phyloP scores from a whole-genome alignment of 2,888 invertebrate genomes.

The Cylindroiulus punctatus region DNA sequence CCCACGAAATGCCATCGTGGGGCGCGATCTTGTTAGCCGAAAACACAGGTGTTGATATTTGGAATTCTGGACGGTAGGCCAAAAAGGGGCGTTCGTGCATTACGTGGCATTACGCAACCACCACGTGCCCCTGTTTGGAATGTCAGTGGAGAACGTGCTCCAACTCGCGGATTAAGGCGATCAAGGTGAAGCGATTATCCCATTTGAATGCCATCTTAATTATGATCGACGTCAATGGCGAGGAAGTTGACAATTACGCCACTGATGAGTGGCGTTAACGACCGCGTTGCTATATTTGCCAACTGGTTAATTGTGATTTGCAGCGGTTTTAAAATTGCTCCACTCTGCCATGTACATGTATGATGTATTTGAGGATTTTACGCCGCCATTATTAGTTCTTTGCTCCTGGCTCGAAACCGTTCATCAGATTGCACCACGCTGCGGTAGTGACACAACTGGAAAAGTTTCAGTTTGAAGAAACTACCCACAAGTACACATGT shows the following conservation, averaged over 20 bases:
- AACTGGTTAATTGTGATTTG: too few relatives aligned
- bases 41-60: slow-evolving; percentile 29
- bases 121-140: too few relatives aligned
- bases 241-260: slow-evolving; percentile 4
- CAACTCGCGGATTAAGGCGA: neutral
- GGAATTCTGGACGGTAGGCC: neutral
- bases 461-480: too few relatives aligned
- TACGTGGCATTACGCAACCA: neutral
- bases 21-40: neutral
- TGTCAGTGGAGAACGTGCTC: neutral
- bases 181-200: neutral
- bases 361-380: too few relatives aligned
- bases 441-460: too few relatives aligned
- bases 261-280: neutral
- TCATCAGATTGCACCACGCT: too few relatives aligned
- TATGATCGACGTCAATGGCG: neutral
- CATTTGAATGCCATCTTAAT: neutral
- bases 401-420: too few relatives aligned
- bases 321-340: too few relatives aligned
- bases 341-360: too few relatives aligned
- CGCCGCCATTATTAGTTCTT: too few relatives aligned
- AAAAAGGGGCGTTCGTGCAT: neutral
- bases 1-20: neutral
- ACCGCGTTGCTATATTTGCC: neutral
- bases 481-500: too few relatives aligned